Percentiles rank a stretch among this genome's conserved stretches.
Conservation (phyloP, 1,140 invertebrate species). For the Saccostrea glomerata region DNA sequence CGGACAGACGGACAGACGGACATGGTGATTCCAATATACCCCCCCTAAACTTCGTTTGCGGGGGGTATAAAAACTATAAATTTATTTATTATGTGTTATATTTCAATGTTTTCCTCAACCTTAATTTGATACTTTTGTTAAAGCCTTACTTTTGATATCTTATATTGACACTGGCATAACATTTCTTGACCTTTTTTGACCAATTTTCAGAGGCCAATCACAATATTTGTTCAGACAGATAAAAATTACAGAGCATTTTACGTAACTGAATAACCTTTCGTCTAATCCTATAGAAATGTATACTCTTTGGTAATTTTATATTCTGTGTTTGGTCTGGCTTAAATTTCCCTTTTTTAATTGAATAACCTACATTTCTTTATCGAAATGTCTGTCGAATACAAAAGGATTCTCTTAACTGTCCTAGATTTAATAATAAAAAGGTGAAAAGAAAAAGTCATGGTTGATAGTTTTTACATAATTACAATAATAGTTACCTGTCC, state of each 20-base stretch:
- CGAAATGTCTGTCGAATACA: not conserved
- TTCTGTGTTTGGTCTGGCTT: not conserved
- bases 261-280: not conserved
- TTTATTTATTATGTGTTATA: not conserved
- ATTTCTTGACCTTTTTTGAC: not conserved
- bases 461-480: not conserved
- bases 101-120: not conserved
- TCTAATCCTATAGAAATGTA: not conserved
- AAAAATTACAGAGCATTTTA: not conserved
- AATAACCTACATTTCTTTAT: not conserved
- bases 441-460: not conserved
- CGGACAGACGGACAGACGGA: too few species aligned
- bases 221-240: not conserved
- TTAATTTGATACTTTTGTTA: not conserved
- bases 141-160: not conserved
- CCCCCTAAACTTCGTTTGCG: too few species aligned
- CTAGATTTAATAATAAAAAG: not conserved
- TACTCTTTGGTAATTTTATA: not conserved
- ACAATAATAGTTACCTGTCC: too few species aligned
- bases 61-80: not conserved
- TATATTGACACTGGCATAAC: not conserved
- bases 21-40: too few species aligned
- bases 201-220: not conserved
- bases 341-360: not conserved
- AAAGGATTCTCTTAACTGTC: constrained; percentile 13